Conservation (phyloP, 1,140 invertebrate species). For the Brachionus manjavacas region DNA sequence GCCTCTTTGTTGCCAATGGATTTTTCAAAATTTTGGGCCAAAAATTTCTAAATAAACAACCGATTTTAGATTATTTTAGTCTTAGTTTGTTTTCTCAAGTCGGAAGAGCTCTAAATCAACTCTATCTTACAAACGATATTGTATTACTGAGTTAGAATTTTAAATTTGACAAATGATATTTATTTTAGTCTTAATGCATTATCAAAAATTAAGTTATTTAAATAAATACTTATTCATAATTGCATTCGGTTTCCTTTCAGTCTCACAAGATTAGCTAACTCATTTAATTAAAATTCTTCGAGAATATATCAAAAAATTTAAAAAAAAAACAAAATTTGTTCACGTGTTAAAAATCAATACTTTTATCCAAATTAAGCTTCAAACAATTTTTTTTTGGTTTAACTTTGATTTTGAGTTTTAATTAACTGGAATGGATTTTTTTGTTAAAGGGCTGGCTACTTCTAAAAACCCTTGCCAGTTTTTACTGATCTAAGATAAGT, state of each 20-base stretch:
- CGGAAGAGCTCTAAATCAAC: conserved; percentile 1
- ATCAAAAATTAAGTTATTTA: not conserved
- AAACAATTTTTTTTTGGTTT: not conserved
- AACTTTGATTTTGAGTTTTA: not conserved
- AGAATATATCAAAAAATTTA: not conserved
- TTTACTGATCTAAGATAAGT: not conserved
- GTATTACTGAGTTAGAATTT: not conserved
- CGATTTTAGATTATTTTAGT: not conserved
- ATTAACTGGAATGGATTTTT: not conserved
- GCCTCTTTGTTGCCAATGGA: not conserved
- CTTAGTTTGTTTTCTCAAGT: not conserved
- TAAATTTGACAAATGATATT: conserved; percentile 1
- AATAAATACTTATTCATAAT: conserved; percentile 1
- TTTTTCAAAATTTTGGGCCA: not conserved
- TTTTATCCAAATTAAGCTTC: not conserved
- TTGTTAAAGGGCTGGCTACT: not conserved
- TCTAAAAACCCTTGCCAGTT: not conserved
- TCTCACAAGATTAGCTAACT: not conserved
- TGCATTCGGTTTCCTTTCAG: not conserved
- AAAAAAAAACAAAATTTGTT: not conserved
- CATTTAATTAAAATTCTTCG: not conserved
- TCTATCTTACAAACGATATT: not conserved
- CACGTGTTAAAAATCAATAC: not conserved
- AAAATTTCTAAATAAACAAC: not conserved
- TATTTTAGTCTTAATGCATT: not conserved